Evolutionary conservation across 2,113 vertebrate species (phyloP), one percentile per base, ranked within the genome.

Genomic region (Cariama cristata): DNA sequence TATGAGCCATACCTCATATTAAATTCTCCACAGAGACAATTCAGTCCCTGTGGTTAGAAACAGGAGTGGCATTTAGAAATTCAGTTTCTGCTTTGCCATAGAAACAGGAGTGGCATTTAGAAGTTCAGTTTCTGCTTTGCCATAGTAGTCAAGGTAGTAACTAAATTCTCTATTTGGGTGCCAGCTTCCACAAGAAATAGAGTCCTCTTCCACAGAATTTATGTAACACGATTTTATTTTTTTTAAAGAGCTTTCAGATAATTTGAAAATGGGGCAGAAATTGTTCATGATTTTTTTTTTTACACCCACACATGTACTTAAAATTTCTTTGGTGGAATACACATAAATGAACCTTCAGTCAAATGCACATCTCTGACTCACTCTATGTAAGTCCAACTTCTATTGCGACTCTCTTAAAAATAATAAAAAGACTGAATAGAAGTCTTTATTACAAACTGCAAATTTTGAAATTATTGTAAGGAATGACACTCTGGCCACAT

Each of bases 111-210:
- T 58, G 42, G 44, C 35, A 49, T 24, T 53, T n/a, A 91, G 40
- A 91, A 97, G 81, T 79, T 67, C 27, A 40, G 24, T 56, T 96
- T 79, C 66, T 91, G 42, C 24, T 87, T 93, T 88, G 27, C 27
- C 50, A 75, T 9, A 68, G 35, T 67, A 86, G 6, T 85, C 27
- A 68, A 64, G 20, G 49, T 66, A 82, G 27, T 45, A 79, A 66
- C 20, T 87, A 40, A 53, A 64, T 45, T 90, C 56, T 71, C 23
- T 40, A 3, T 72, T 72, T 79, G 38, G 16, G 14, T 91, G 28
- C 27, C 38, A 91, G 16, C 13, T 80, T 86, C 79, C 68, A 59
- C 8, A 86, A 83, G 21, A 86, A 88, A 90, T 33, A 64, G 66
- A 64, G 33, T 68, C 38, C 8, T 80, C 16, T 45, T 74, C 18